phyloP scores from a whole-genome alignment of 2,888 invertebrate genomes.

The Parascotia fuliginaria region DNA sequence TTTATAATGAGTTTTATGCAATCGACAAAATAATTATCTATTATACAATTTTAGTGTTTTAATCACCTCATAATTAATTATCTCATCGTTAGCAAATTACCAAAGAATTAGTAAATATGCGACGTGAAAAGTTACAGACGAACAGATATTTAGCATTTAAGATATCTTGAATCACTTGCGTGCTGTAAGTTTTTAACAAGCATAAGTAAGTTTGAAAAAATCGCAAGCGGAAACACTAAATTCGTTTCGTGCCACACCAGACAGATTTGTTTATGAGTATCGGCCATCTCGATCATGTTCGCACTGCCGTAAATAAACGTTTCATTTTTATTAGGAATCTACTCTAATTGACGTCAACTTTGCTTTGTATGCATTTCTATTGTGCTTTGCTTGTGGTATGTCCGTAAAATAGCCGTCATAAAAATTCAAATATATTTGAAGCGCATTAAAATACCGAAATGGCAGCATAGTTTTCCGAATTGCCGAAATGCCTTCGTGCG shows the following conservation, averaged over 20 bases:
- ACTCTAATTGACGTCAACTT: slow-evolving; percentile 5
- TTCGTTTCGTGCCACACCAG: slow-evolving; percentile 53
- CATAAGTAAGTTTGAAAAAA: slow-evolving; percentile 23
- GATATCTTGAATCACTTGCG: slow-evolving; percentile 1
- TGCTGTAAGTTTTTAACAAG: slow-evolving; percentile 10
- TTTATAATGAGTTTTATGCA: slow-evolving; percentile 3
- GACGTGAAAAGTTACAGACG: no score
- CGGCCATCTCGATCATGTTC: slow-evolving; percentile 51
- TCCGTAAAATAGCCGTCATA: background rate
- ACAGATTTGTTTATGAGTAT: slow-evolving; percentile 45
- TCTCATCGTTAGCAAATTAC: no score
- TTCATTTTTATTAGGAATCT: slow-evolving; percentile 40
- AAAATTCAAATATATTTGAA: background rate
- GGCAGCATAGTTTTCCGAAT: slow-evolving; percentile 16
- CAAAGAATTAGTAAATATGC: no score
- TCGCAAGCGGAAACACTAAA: slow-evolving; percentile 46
- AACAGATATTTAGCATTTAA: no score
- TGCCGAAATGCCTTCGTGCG: slow-evolving; percentile 10
- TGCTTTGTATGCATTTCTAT: slow-evolving; percentile 4
- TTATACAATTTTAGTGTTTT: no score
- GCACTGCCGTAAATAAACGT: slow-evolving; percentile 46
- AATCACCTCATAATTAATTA: no score
- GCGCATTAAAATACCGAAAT: slow-evolving; percentile 2
- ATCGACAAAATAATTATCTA: no score
- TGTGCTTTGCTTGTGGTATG: no score